These are phyloP conservation scores for Helicolenus hilgendorfi DNA, from an alignment of 2,797 vertebrate species.

Conservation along the genomic window DNA sequence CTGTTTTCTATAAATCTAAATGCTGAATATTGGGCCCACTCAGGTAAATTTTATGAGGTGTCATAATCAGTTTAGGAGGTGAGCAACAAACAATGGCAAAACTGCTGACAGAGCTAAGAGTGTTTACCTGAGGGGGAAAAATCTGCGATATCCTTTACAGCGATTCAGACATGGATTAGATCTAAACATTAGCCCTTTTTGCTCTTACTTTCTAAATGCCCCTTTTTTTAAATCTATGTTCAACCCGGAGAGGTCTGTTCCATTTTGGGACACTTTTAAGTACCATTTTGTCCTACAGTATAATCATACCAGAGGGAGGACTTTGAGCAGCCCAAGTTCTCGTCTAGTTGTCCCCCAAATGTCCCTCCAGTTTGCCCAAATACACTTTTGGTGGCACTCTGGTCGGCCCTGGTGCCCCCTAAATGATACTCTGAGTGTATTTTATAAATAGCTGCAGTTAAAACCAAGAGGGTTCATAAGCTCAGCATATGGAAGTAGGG, in stretches of 20 bases:
- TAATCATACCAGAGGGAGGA: not conserved
- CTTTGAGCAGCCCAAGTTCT: not conserved
- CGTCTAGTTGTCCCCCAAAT: not conserved
- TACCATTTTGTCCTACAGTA: not conserved
- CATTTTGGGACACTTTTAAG: not conserved
- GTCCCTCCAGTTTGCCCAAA: not conserved
- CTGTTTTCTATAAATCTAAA: not conserved
- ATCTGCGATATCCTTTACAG: not conserved
- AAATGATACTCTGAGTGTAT: not conserved
- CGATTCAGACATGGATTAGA: not conserved
- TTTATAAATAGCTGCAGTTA: not conserved
- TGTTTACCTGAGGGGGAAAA: too few species aligned
- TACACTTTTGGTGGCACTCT: not conserved
- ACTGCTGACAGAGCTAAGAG: too few species aligned
- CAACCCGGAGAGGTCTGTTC: not conserved
- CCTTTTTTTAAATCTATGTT: not conserved
- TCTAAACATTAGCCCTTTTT: not conserved
- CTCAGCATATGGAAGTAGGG: constrained; percentile 1
- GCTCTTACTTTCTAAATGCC: not conserved
- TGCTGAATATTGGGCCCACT: not conserved
- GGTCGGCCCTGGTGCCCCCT: not conserved
- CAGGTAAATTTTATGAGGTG: too few species aligned
- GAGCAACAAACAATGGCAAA: too few species aligned
- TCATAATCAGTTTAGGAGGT: not conserved
- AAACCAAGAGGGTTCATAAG: not conserved